These are phyloP conservation scores for Malurus splendens DNA, from an alignment of 2,797 vertebrate species.

Conservation along the genomic window DNA sequence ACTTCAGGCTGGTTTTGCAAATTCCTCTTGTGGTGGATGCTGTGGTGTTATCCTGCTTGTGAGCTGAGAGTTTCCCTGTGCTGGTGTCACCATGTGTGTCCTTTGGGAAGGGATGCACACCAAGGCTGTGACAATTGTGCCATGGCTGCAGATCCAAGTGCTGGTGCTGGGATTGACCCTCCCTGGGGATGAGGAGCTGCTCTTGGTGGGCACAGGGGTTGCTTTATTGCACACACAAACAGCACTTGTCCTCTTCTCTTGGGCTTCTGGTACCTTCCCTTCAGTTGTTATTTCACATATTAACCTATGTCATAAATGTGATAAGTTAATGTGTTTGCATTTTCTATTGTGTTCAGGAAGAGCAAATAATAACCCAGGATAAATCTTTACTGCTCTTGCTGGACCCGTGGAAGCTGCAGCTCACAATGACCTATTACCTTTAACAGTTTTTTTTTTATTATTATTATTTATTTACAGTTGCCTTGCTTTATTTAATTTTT, in stretches of 20 bases:
- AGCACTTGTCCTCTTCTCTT: not conserved
- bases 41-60: not conserved
- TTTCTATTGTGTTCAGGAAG: not conserved
- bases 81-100: not conserved
- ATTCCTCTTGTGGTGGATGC: slow-evolving; percentile 28
- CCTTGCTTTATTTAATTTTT: not conserved
- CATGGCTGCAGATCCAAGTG: not conserved
- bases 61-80: not conserved
- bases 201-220: not conserved
- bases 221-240: not conserved
- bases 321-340: not conserved
- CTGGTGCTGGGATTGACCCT: slow-evolving; percentile 9
- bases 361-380: not conserved
- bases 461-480: not conserved
- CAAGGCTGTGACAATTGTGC: not conserved
- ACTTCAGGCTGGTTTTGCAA: not conserved
- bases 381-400: not conserved
- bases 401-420: not conserved
- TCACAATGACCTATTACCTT: not conserved
- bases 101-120: not conserved
- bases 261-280: not conserved
- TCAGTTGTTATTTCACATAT: not conserved
- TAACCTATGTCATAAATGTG: not conserved
- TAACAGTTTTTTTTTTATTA: not conserved
- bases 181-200: not conserved